A percentile compares a stretch with the other conserved stretches of the same genome.
Evolutionary conservation across 1,140 invertebrate species (phyloP).

Genomic region (Saccostrea echinata): DNA sequence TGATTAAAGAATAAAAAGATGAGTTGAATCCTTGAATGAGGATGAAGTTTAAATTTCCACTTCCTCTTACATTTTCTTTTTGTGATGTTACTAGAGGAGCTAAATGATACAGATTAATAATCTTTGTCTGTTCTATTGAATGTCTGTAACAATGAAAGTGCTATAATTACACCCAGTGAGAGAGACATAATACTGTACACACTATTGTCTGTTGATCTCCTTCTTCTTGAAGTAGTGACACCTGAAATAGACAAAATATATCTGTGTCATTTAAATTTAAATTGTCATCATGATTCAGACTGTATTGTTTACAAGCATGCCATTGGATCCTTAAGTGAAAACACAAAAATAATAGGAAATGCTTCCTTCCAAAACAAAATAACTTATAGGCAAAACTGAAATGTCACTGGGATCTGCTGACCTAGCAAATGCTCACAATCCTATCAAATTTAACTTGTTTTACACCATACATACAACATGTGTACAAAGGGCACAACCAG

Average conservation of each 20-base stretch:
- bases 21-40: neutral
- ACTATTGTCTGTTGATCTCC: slow-evolving; percentile 40
- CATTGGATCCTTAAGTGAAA: neutral
- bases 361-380: neutral
- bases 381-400: no score
- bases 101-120: no score
- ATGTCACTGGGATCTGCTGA: no score
- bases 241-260: slow-evolving; percentile 22
- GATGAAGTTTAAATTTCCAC: neutral
- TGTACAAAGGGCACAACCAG: no score
- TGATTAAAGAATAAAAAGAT: neutral
- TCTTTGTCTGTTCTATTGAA: no score
- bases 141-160: neutral
- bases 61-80: no score
- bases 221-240: slow-evolving; percentile 31
- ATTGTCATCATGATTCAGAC: slow-evolving; percentile 33
- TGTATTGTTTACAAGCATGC: slow-evolving; percentile 23
- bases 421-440: no score
- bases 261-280: neutral
- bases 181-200: neutral
- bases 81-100: no score
- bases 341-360: slow-evolving; percentile 5
- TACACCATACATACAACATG: no score
- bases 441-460: no score
- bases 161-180: neutral